Base-by-base conservation (phyloP, 1,140 invertebrate species). In the Meloidogyne floridensis region DNA sequence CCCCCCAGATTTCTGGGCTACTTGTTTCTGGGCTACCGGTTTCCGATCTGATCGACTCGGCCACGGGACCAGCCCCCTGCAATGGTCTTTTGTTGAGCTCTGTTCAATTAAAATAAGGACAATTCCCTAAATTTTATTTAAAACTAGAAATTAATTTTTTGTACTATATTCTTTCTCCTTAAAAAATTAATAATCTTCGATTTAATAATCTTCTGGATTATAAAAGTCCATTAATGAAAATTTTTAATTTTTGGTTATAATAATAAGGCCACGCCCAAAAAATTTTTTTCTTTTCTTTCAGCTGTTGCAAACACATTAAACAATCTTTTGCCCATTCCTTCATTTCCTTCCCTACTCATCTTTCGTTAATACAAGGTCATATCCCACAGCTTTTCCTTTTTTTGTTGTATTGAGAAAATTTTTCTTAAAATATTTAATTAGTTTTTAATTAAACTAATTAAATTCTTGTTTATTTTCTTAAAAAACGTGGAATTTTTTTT, bases 211-310 rank as follows among this genome's bases (percentile, higher is more conserved):
- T 65, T 18, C 15, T 18, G n/a, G 59, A 65, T 65, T 47, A 47
- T 47, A 6, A 47, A 47, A 65, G 15, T 65, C n/a, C 59, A 65
- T 65, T 65, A 65, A 65, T 65, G 10, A 65, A n/a, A 32, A n/a
- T 65, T 65, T 65, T 65, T 65, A 65, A 65, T 65, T 65, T n/a
- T 65, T 65, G 59, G 59, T 65, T 65, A 13, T 59, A 15, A 65
- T 13, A 47, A 47, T 47, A 32, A 32, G 32, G 10, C 59, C 59
- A n/a, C 56, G 56, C 59, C 59, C 59, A 65, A 65, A 0, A 13
- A 3, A 65, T 56, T 13, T 15, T 32, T 32, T 32, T 32, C 32
- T 32, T 32, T 32, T 32, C 32, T 32, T 32, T 32, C 32, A 32
- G 32, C 32, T 59, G 56, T 59, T 59, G 56, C 13, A 65, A 65